phyloP scores from a whole-genome alignment of 2,888 invertebrate species.

The Scaptomyza caliginosa region DNA sequence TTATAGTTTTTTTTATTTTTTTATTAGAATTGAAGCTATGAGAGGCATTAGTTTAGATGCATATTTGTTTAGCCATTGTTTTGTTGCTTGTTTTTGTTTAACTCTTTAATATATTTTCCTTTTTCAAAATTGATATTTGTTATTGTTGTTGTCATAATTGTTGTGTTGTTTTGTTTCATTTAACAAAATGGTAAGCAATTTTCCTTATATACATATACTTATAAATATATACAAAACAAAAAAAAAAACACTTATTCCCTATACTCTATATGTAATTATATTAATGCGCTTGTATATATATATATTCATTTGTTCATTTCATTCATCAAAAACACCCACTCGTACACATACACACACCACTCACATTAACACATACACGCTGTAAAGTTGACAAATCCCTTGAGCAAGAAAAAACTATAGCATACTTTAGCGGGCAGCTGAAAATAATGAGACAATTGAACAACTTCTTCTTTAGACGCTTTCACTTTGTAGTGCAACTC shows the following conservation, averaged over 20 bases:
- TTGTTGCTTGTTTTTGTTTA: constrained; percentile 47
- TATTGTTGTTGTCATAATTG: constrained; percentile 66
- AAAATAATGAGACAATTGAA: constrained; percentile 9
- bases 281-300: constrained; percentile 68
- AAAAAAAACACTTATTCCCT: constrained; percentile 43
- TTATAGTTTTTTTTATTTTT: constrained; percentile 1
- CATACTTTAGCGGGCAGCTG: constrained; percentile 48
- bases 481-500: constrained; percentile 37
- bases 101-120: not conserved
- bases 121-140: constrained; percentile 42
- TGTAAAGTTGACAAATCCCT: constrained; percentile 41
- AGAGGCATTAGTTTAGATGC: not conserved
- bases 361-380: constrained; percentile 31
- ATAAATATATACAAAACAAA: constrained; percentile 1
- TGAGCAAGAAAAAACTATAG: constrained; percentile 26
- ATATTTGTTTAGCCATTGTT: constrained; percentile 22
- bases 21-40: not conserved
- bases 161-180: constrained; percentile 70
- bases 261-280: constrained; percentile 67
- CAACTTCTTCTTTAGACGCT: constrained; percentile 24
- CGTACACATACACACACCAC: constrained; percentile 7
- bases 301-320: constrained; percentile 40
- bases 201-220: constrained; percentile 41
- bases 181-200: constrained; percentile 75
- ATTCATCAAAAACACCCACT: constrained; percentile 18